Evolutionary conservation across 2,888 invertebrate genomes (phyloP).

Genomic region (Drosophila sordidapex): DNA sequence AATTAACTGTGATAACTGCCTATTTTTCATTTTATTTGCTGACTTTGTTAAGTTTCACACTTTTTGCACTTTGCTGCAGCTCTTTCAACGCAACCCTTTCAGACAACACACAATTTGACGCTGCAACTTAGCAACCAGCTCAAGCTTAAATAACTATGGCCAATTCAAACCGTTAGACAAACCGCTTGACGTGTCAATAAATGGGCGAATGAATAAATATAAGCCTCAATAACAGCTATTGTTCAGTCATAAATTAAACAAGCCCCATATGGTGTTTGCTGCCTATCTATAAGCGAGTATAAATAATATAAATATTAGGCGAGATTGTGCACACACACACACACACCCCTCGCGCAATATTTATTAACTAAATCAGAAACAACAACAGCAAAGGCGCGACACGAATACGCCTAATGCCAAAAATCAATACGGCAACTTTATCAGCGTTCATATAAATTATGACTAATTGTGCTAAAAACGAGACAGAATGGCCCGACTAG

Average conservation of each 20-base stretch:
- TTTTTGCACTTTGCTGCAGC: conserved; percentile 8
- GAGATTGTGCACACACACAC: not conserved
- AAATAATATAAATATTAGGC: conserved; percentile 25
- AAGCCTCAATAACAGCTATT: conserved; percentile 60
- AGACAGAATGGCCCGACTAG: conserved; percentile 56
- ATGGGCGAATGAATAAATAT: conserved; percentile 22
- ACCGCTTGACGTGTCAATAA: conserved; percentile 25
- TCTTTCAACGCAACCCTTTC: conserved; percentile 1
- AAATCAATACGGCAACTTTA: conserved; percentile 75
- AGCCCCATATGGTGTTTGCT: conserved; percentile 57
- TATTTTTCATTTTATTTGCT: conserved; percentile 33
- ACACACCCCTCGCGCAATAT: conserved; percentile 35
- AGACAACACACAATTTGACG: not conserved
- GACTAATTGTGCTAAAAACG: conserved; percentile 81
- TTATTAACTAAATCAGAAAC: conserved; percentile 74
- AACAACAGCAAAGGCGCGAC: conserved; percentile 52
- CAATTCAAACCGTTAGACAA: not conserved
- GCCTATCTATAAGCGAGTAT: conserved; percentile 38
- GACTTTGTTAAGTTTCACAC: conserved; percentile 34
- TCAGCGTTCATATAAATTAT: conserved; percentile 73
- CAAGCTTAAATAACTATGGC: not conserved
- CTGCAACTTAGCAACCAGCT: conserved; percentile 6
- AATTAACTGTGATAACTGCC: conserved; percentile 67
- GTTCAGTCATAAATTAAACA: conserved; percentile 69
- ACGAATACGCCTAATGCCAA: conserved; percentile 66